Base-by-base conservation (phyloP, 2,888 invertebrate genomes). In the Mycogona germanica region DNA sequence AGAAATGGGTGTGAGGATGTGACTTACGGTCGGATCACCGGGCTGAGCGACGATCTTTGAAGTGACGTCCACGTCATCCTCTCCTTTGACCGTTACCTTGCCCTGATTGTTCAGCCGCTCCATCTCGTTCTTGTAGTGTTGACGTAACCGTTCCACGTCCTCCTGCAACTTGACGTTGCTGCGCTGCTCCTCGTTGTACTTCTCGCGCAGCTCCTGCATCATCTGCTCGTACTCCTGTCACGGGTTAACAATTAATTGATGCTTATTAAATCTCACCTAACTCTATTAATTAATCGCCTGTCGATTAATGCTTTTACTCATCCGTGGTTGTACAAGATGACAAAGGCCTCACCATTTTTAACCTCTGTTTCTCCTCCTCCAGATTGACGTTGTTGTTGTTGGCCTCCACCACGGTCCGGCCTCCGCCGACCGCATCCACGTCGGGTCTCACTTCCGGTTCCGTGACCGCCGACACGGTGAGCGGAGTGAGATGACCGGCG, bases 91-190 rank as follows among this genome's bases (percentile, higher is more conserved):
- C 9, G 7, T 12, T 44, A 12, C 26, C 25, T 26, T 44, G 17
- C 44, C 23, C 29, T 51, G 42, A 17, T 40, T 12, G n/a, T 63
- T 64, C 2, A 73, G 65, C 50, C 64, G 63, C 2, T 65, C 60
- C 49, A 76, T 62, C 58, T 76, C 72, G 29, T 68, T 64, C 60
- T 78, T 75, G 61, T 79, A 80, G 42, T 75, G 74, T 29, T 72
- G 67, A 58, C 75, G 71, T 52, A 79, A 70, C 21, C 70, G 69
- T 48, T 72, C 68, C 62, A 82, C 73, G 64, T 82, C 80, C 26
- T 74, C 71, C 63, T 80, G 78, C 19, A 82, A 64, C 57, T 72
- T 69, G 2, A 66, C 69, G 57, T 74, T 73, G 59, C 68, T 70
- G 44, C 67, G 64, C 57, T 72, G 71, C 58, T 75, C 74, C 45